Evolutionary conservation across 2,888 invertebrate species (phyloP), one percentile per base, ranked within the genome.

Genomic region (Lithodes maja): DNA sequence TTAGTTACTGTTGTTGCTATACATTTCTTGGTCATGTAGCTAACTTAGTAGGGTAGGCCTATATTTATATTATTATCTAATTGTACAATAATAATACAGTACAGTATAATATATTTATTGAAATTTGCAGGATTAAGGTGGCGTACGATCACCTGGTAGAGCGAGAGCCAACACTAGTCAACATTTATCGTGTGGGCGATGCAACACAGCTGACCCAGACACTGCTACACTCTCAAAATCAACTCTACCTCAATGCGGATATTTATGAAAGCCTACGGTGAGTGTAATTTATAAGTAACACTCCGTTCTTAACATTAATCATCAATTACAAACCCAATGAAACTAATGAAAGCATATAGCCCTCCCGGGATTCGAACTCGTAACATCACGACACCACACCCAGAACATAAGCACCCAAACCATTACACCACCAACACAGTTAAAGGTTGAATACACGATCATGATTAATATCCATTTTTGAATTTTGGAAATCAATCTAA

Each of bases 121-220:
- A 33, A 33, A 33, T 3, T 71, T 85, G n/a, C 87, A 91, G 91
- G 3, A 78, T 91, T 0, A 77, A 82, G 55, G 91, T 91, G 74
- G 90, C 91, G 1, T 90, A 91, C 74, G 91, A 91, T 17, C 91
- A 91, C 77, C 83, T 91, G 49, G 85, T 90, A 15, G 85, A 90
- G 83, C 50, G 90, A n/a, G 91, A 91, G 53, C 87, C 90, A 9
- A 90, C 90, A 2, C 85, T 75, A 33, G 61, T 91, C 50, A 90
- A 61, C 61, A 69, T 90, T 3, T 83, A 83, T 33, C 90, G 87
- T 17, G 81, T 91, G 80, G 83, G 83, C 12, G 74, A 79, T 49
- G 69, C 68, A 9, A n/a, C 54, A 0, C 68, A 50, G 50, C 71
- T 90, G n/a, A 61, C 61, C 9, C 68, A 53, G 2, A 68, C 86